phyloP scores from a whole-genome alignment of 2,888 invertebrate genomes.

The Tenthredo livida region DNA sequence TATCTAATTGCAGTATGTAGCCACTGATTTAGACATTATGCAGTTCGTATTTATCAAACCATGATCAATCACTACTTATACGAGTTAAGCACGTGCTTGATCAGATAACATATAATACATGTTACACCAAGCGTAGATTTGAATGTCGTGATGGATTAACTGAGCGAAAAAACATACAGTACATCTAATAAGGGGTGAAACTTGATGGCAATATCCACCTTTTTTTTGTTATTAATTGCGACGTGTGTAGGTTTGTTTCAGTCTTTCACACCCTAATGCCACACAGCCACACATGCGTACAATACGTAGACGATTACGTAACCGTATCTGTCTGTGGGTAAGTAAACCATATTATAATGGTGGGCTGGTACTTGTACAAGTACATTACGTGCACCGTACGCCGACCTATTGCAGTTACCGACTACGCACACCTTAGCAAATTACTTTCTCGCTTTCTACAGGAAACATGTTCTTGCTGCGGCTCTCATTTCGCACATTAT shows the following conservation, averaged over 20 bases:
- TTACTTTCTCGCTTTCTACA: constrained; percentile 69
- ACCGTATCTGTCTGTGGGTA: neutral
- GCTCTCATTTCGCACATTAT: constrained; percentile 55
- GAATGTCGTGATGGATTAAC: neutral
- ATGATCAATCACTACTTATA: neutral
- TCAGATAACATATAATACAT: neutral
- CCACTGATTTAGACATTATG: neutral
- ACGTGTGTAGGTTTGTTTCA: neutral
- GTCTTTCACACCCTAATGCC: neutral
- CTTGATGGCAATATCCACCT: neutral
- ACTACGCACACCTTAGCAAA: constrained; percentile 56
- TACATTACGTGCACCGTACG: constrained; percentile 23
- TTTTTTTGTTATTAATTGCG: neutral
- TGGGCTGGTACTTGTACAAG: neutral
- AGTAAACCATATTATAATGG: neutral
- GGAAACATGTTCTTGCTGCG: constrained; percentile 62
- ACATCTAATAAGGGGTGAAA: neutral
- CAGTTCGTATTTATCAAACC: neutral
- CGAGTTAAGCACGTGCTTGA: neutral
- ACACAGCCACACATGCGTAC: neutral
- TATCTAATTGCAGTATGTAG: neutral
- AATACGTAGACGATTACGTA: neutral
- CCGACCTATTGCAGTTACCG: constrained; percentile 11
- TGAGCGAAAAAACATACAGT: neutral
- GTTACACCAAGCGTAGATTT: neutral